These are phyloP conservation scores for Bombyx mandarina DNA, from an alignment of 1,140 invertebrate species.

Conservation along the genomic window DNA sequence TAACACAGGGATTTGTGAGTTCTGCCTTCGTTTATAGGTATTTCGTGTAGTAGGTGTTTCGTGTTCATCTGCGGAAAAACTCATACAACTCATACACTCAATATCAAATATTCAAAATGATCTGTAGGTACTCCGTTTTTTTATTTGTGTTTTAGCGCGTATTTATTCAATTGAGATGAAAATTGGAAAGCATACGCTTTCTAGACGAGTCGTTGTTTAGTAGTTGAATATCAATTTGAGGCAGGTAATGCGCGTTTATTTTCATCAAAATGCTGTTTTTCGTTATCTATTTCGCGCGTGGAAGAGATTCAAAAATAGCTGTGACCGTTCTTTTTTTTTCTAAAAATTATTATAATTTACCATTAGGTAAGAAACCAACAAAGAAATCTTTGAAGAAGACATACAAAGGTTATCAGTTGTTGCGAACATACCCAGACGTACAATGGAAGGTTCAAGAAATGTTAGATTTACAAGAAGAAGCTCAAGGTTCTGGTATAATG, in stretches of 20 bases:
- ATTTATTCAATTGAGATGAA: too few relatives aligned
- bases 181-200: too few relatives aligned
- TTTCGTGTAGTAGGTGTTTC: too few relatives aligned
- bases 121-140: too few relatives aligned
- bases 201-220: background rate
- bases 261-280: background rate
- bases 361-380: slow-evolving; percentile 38
- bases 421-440: slow-evolving; percentile 51
- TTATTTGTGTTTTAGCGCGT: too few relatives aligned
- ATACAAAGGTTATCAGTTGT: slow-evolving; percentile 64
- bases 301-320: too few relatives aligned
- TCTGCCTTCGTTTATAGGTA: too few relatives aligned
- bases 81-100: too few relatives aligned
- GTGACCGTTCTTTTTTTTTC: too few relatives aligned
- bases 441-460: slow-evolving; percentile 55
- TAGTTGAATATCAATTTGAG: background rate
- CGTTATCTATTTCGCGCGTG: background rate
- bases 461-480: slow-evolving; percentile 60
- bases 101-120: too few relatives aligned
- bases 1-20: too few relatives aligned
- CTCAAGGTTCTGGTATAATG: slow-evolving; percentile 62
- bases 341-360: background rate
- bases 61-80: too few relatives aligned
- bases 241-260: background rate
- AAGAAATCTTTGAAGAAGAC: slow-evolving; percentile 58